These are phyloP conservation scores for Bos indicus DNA, from an alignment of 2,113 vertebrate genomes.

Conservation along the genomic window DNA sequence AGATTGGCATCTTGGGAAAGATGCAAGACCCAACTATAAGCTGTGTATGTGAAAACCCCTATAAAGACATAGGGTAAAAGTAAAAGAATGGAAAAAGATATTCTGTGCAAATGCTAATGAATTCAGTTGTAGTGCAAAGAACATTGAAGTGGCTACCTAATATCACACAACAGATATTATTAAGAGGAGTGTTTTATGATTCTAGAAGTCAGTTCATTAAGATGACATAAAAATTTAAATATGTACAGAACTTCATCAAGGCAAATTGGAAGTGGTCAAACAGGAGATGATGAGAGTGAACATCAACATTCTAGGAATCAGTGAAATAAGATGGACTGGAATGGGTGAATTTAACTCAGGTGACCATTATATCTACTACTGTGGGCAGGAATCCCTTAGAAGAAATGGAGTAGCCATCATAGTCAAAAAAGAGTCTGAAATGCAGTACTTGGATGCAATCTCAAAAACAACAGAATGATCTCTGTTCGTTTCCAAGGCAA, in stretches of 20 bases:
- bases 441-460: background rate
- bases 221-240: background rate
- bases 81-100: background rate
- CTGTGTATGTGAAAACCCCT: background rate
- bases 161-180: background rate
- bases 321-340: background rate
- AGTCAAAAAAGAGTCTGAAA: background rate
- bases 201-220: background rate
- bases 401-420: background rate
- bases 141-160: background rate
- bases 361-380: background rate
- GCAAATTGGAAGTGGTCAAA: background rate
- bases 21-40: background rate
- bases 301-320: background rate
- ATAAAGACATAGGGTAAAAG: background rate
- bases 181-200: background rate
- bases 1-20: background rate
- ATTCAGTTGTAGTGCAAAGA: background rate
- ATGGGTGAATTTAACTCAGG: background rate
- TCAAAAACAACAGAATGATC: background rate
- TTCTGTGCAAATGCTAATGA: background rate
- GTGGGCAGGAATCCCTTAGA: background rate
- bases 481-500: background rate
- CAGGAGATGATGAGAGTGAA: background rate
- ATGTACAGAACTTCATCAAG: background rate